A percentile compares a stretch with the other conserved stretches of the same genome.
phyloP scores from a whole-genome alignment of 2,113 vertebrate species.

The Pleuronectes platessa region DNA sequence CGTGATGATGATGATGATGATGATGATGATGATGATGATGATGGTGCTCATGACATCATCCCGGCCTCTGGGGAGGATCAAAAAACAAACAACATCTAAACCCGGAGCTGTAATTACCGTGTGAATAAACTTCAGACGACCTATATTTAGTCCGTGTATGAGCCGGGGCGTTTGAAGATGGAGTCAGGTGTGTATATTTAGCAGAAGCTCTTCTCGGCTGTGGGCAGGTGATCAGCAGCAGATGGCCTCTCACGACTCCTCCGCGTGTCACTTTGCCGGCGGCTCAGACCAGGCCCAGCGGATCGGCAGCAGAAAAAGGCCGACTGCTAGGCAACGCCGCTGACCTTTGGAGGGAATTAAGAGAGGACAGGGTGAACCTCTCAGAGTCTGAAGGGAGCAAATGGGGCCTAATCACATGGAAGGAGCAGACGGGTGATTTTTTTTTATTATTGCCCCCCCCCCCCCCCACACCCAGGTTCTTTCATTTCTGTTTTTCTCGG shows the following conservation, averaged over 20 bases:
- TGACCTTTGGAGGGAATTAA: constrained; percentile 79
- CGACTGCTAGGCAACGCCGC: constrained; percentile 69
- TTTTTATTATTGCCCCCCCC: background rate
- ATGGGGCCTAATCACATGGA: constrained; percentile 56
- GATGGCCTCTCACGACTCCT: constrained; percentile 43
- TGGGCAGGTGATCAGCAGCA: constrained; percentile 31
- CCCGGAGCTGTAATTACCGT: background rate
- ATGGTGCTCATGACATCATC: too few species aligned
- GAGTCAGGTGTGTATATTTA: constrained; percentile 30
- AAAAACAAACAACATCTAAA: constrained; percentile 15
- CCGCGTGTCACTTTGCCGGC: constrained; percentile 45
- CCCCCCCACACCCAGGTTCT: background rate
- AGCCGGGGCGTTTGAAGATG: constrained; percentile 24
- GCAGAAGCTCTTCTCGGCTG: constrained; percentile 11
- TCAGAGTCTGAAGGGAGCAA: constrained; percentile 50
- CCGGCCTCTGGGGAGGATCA: background rate
- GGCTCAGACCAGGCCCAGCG: constrained; percentile 26
- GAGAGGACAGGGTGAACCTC: constrained; percentile 71
- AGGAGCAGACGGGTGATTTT: constrained; percentile 35
- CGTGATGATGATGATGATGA: constrained; percentile 34
- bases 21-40: too few species aligned
- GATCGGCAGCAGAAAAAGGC: constrained; percentile 54
- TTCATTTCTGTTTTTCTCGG: constrained; percentile 28
- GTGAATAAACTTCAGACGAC: constrained; percentile 21
- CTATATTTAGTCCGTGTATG: constrained; percentile 45